Conservation (phyloP, 2,797 vertebrate genomes). For the Nothura maculosa region DNA sequence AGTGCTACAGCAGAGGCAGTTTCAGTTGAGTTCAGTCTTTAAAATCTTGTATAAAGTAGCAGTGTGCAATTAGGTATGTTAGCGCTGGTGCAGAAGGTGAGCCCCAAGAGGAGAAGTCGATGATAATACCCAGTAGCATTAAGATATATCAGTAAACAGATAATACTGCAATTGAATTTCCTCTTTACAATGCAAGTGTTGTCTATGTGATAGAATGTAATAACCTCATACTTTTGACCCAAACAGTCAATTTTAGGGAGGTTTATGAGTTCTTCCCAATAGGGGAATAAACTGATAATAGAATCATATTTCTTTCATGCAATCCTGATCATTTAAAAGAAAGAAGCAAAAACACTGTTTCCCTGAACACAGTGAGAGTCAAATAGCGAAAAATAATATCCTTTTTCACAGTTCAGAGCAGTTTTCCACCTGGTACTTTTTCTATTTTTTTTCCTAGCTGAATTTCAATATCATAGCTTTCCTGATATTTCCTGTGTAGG, state of each 20-base stretch:
- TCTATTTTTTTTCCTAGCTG: neutral
- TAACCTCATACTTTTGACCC: conserved; percentile 10
- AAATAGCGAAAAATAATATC: conserved; percentile 24
- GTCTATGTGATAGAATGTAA: neutral
- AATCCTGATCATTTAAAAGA: conserved; percentile 23
- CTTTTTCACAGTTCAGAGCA: conserved; percentile 19
- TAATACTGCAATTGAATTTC: conserved; percentile 32
- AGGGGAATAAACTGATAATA: conserved; percentile 17
- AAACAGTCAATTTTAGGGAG: neutral
- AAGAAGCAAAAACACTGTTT: neutral
- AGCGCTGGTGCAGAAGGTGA: neutral
- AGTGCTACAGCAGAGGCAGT: neutral
- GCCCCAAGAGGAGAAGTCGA: neutral
- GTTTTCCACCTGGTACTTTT: neutral
- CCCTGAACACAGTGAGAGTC: neutral
- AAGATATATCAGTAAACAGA: conserved; percentile 7
- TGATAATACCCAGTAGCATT: neutral
- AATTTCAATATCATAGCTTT: neutral
- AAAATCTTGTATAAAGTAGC: neutral
- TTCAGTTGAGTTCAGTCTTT: conserved; percentile 2
- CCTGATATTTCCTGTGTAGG: neutral
- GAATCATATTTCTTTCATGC: neutral
- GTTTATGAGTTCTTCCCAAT: neutral
- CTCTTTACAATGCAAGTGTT: conserved; percentile 35
- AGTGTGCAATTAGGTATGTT: neutral